Base-by-base conservation (phyloP, 2,113 vertebrate genomes). In the Seriola quinqueradiata region DNA sequence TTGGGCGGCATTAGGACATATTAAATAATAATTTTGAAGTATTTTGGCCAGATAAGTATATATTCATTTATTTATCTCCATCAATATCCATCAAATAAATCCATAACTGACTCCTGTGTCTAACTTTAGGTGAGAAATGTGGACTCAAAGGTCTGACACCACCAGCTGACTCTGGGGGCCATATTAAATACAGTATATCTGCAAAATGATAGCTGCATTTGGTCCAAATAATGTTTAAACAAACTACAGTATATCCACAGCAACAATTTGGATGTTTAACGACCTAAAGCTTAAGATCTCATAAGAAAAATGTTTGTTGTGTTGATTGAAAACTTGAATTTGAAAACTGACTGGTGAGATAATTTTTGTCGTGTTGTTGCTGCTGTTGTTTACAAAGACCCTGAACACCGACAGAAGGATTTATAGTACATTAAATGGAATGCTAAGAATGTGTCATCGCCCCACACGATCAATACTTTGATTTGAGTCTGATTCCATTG, bases 381-480 rank as follows among this genome's bases (percentile, higher is more conserved):
- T 52, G 58, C 17, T 13, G 16, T 38, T 32, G 38, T 25, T n/a
- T 8, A 38, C 32, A 50, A 7, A 50, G 14, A 25, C n/a, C 50
- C 7, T 38, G n/a, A 40, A 8, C 14, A 28, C 23, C 32, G 4
- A 16, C 44, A 48, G 16, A 59, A 55, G 40, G 21, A 13, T 63
- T 58, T 50, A 66, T 40, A 78, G 57, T 32, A 14, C 17, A 69
- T n/a, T 12, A 65, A 55, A 59, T 36, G 4, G 11, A 87, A 61
- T 21, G 36, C 17, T 69, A 68, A 70, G 1, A 67, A 12, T 5
- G 52, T 48, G 44, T 73, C 58, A 72, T 36, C 1, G 0, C 3
- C 25, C 5, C 50, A 58, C 38, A 38, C 2, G 80, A 72, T 71
- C 76, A 84, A 75, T 44, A 55, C 77, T 87, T 85, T 61, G 65